Percentiles rank a stretch among this genome's conserved stretches.
Evolutionary conservation across 2,113 vertebrate genomes (phyloP).

Genomic region (Chionis minor): DNA sequence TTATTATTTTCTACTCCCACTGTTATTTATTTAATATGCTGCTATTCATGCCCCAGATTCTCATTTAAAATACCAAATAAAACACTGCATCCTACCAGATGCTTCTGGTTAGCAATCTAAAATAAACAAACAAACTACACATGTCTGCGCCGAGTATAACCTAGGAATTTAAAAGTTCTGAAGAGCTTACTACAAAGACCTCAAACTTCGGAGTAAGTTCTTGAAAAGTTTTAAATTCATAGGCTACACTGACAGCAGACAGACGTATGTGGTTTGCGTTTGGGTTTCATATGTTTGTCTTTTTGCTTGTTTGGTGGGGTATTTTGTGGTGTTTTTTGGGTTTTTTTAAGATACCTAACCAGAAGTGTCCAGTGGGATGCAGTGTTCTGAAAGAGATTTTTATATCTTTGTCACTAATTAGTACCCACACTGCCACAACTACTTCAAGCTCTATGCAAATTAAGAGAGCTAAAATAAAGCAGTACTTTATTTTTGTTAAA

Average conservation of each 20-base stretch:
- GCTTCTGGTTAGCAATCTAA: not conserved
- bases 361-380: not conserved
- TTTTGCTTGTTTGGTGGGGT: too few relatives aligned
- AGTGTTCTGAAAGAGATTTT: not conserved
- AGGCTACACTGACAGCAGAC: not conserved
- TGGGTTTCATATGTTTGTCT: too few relatives aligned
- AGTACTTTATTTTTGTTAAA: not conserved
- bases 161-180: not conserved
- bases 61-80: not conserved
- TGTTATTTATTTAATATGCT: not conserved
- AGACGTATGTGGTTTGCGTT: too few relatives aligned
- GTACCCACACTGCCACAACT: not conserved
- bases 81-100: not conserved
- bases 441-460: not conserved
- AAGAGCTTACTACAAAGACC: not conserved
- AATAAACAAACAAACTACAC: not conserved
- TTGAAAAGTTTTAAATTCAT: not conserved
- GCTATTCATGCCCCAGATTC: not conserved
- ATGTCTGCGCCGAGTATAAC: not conserved
- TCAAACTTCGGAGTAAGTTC: not conserved
- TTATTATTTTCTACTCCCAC: not conserved
- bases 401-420: not conserved
- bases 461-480: not conserved
- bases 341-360: not conserved
- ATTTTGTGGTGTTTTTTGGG: too few relatives aligned